These are phyloP conservation scores for Ceratina australensis DNA, from an alignment of 1,140 invertebrate genomes.

Conservation along the genomic window DNA sequence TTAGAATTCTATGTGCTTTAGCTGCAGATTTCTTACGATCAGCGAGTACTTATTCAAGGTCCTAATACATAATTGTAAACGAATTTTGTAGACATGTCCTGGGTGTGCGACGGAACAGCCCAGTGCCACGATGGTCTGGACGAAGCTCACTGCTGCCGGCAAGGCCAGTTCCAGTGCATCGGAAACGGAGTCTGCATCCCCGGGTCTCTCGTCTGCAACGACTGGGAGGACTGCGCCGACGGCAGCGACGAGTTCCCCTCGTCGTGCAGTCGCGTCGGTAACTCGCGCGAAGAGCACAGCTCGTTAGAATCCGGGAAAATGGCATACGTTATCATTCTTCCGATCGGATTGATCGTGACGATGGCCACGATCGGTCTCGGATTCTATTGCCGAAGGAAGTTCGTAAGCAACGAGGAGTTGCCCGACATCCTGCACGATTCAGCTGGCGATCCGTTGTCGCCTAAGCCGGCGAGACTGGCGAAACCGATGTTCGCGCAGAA, in stretches of 20 bases:
- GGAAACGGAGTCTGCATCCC: constrained; percentile 83
- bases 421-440: constrained; percentile 81
- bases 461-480: constrained; percentile 72
- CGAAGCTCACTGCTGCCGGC: constrained; percentile 82
- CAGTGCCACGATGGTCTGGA: constrained; percentile 87
- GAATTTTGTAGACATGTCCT: constrained; percentile 72
- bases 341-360: constrained; percentile 77
- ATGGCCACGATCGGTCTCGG: constrained; percentile 77
- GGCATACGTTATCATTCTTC: constrained; percentile 75
- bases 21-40: no score
- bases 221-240: constrained; percentile 86
- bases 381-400: constrained; percentile 61
- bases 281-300: constrained; percentile 65
- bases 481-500: constrained; percentile 74
- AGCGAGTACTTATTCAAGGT: no score
- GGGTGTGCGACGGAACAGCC: constrained; percentile 86
- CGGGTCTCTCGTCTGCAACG: constrained; percentile 82
- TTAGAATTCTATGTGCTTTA: no score
- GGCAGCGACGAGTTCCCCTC: constrained; percentile 85
- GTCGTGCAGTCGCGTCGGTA: constrained; percentile 78
- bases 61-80: background rate
- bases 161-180: constrained; percentile 83
- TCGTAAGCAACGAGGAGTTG: constrained; percentile 78
- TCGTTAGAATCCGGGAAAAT: constrained; percentile 76
- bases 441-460: constrained; percentile 82